phyloP scores from a whole-genome alignment of 1,140 invertebrate species.

The Philotrypesis tridentata region DNA sequence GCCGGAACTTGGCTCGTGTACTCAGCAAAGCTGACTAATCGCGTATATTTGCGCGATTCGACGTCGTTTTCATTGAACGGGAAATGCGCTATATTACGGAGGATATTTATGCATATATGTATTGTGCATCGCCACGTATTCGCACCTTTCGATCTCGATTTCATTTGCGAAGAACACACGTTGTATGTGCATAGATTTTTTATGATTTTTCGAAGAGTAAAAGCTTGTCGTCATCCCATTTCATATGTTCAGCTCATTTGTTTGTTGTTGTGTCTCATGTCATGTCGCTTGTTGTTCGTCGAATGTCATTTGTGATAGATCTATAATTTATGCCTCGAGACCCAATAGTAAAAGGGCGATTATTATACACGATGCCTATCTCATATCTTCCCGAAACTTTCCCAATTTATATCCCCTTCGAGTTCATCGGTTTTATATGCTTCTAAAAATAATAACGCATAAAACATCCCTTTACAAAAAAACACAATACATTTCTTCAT shows the following conservation, averaged over 20 bases:
- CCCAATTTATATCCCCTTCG: background rate
- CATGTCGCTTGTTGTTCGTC: background rate
- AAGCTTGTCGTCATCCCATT: too few species aligned
- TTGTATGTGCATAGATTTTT: background rate
- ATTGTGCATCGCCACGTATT: background rate
- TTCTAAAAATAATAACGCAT: too few species aligned
- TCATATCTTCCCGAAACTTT: background rate
- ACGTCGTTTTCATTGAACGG: background rate
- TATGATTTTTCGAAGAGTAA: constrained; percentile 4
- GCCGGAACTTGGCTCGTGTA: background rate
- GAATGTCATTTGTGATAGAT: constrained; percentile 12
- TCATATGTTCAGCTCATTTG: too few species aligned
- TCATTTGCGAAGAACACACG: too few species aligned
- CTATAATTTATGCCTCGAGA: constrained; percentile 7
- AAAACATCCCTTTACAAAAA: too few species aligned
- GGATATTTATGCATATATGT: background rate
- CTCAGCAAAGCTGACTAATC: background rate
- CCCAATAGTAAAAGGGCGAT: constrained; percentile 13
- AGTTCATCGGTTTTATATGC: background rate
- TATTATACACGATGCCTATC: constrained; percentile 17
- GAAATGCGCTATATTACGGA: background rate
- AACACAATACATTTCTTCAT: too few species aligned
- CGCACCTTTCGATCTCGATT: too few species aligned
- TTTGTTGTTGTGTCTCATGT: too few species aligned
- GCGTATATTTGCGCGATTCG: background rate